Conservation (phyloP, 1,140 invertebrate species). For the Calycopis cecrops region DNA sequence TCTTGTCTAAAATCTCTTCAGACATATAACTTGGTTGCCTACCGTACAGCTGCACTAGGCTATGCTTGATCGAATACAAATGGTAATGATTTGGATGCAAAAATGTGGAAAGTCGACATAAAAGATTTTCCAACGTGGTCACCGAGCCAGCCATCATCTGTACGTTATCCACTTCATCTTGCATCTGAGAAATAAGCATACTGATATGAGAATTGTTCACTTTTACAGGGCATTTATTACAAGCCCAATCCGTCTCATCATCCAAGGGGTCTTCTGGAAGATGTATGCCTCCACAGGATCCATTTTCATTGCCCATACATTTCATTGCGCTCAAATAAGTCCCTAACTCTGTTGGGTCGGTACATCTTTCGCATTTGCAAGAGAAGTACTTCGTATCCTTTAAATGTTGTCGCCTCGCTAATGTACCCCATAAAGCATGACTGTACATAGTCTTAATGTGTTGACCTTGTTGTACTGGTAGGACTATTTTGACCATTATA, state of each 20-base stretch:
- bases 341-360: slow-evolving; percentile 85
- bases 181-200: slow-evolving; percentile 81
- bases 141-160: slow-evolving; percentile 77
- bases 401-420: slow-evolving; percentile 85
- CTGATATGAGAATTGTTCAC: slow-evolving; percentile 65
- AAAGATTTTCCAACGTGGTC: slow-evolving; percentile 76
- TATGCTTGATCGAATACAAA: slow-evolving; percentile 86
- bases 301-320: slow-evolving; percentile 77
- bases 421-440: slow-evolving; percentile 89
- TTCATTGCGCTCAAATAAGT: slow-evolving; percentile 85
- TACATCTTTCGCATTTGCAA: slow-evolving; percentile 84
- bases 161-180: slow-evolving; percentile 83
- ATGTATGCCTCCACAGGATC: slow-evolving; percentile 79
- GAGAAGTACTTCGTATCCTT: slow-evolving; percentile 87
- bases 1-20: slow-evolving; percentile 77
- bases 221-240: slow-evolving; percentile 80
- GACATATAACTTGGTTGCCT: slow-evolving; percentile 77
- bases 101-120: slow-evolving; percentile 79
- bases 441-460: slow-evolving; percentile 89
- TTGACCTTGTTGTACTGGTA: slow-evolving; percentile 80
- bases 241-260: slow-evolving; percentile 83
- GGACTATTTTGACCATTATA: slow-evolving; percentile 80
- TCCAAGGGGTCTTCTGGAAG: slow-evolving; percentile 81
- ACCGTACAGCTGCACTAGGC: slow-evolving; percentile 85
- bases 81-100: slow-evolving; percentile 89